Base-by-base conservation (phyloP, 2,797 vertebrate species). In the Mormyrus hasselquistii region DNA sequence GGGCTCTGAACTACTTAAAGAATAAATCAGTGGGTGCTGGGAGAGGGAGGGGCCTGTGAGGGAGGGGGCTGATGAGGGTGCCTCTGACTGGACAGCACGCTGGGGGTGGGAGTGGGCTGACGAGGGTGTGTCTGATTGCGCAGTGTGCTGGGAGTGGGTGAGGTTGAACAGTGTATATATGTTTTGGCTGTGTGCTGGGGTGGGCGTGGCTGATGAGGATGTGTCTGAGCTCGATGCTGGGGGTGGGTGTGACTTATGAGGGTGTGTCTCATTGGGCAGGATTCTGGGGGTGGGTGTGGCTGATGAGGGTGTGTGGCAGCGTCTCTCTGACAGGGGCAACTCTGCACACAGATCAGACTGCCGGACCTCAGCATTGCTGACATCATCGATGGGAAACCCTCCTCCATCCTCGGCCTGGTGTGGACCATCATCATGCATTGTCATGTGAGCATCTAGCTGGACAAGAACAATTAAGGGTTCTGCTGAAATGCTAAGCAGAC, bases 401-500 rank as follows among this genome's bases (percentile, higher is more conserved):
- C 97, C 90, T 97, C 98, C 92, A 96, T 98, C 91, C 96, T 99
- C 41, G 97, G 98, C 89, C 94, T 99, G 4, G 95, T 98, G 91
- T 99, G 98, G 98, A 97, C 96, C 92, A 97, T 99, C 93, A 98
- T 99, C 92, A 94, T 98, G 91, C 97, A 97, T 94, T 99, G 97
- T 93, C 97, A 99, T 84, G 98, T 99, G 92, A 96, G 97, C 88
- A n/a, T 83, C 84, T 86, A 41, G 53, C 38, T 62, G 34, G 49
- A 57, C 19, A 14, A 55, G 52, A 5, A 16, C 52, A 55, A 14
- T 29, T 82, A 16, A 82, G 16, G 29, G 34, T 82, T 25, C 62
- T 29, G 25, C 62, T 69, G 4, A 69, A 25, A 29, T 7, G 16
- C 16, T 57, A 57, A 57, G 55, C 19, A n/a, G 4, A n/a, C 55